Percentiles rank a stretch among this genome's conserved stretches.
Evolutionary conservation across 2,113 vertebrate genomes (phyloP).

Genomic region (Falcunculus frontatus): DNA sequence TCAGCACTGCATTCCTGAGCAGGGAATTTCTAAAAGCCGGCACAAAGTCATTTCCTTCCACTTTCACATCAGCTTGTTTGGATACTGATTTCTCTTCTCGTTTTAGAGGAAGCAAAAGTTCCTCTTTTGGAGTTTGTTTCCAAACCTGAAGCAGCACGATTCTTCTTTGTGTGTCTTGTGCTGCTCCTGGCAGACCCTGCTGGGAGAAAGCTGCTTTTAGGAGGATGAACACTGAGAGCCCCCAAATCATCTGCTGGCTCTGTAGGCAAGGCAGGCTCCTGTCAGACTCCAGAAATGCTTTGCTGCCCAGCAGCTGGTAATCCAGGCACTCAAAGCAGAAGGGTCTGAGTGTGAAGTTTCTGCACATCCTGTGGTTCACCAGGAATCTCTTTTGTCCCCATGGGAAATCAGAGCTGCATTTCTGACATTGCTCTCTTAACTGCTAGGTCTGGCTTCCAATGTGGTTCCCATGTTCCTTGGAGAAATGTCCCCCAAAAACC

Average conservation of each 20-base stretch:
- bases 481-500: slow-evolving; percentile 89
- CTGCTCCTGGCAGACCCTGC: neutral
- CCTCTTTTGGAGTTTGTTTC: neutral
- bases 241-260: neutral
- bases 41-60: neutral
- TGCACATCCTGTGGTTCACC: too few species aligned
- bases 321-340: neutral
- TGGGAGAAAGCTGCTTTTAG: neutral
- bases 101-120: neutral
- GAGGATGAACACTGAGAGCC: neutral
- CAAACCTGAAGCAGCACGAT: neutral
- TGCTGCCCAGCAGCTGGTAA: neutral
- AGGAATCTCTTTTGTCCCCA: neutral
- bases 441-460: slow-evolving; percentile 87
- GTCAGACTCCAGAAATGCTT: neutral
- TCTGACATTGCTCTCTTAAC: neutral
- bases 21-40: neutral
- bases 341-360: neutral
- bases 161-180: neutral
- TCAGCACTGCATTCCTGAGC: neutral
- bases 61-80: neutral
- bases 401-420: neutral
- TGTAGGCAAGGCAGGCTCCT: neutral
- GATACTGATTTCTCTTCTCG: neutral
- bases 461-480: slow-evolving; percentile 97